phyloP scores from a whole-genome alignment of 2,888 invertebrate species.

The Atrina japonica region DNA sequence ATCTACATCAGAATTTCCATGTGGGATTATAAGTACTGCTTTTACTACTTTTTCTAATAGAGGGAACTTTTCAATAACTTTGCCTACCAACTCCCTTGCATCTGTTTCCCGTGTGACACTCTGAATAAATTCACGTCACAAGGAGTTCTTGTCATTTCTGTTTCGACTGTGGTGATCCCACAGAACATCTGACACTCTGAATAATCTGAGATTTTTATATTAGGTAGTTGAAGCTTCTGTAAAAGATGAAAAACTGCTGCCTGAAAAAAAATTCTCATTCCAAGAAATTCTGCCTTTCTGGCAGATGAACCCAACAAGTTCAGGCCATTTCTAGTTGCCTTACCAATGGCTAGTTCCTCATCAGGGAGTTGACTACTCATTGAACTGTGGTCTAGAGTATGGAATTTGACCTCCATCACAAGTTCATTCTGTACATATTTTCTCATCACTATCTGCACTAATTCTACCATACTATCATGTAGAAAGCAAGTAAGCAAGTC shows the following conservation, averaged over 20 bases:
- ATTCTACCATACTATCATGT: neutral
- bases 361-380: conserved; percentile 1
- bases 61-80: conserved; percentile 12
- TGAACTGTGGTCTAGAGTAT: neutral
- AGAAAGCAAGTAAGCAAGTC: neutral
- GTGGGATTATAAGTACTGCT: conserved; percentile 9
- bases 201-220: no score
- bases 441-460: neutral
- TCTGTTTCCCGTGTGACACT: no score
- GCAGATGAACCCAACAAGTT: neutral
- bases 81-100: neutral
- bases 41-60: conserved; percentile 3
- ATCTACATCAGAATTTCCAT: conserved; percentile 12
- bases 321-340: conserved; percentile 7
- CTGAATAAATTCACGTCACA: neutral
- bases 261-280: conserved; percentile 6
- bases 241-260: conserved; percentile 2
- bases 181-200: neutral
- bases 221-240: neutral
- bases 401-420: neutral
- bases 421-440: conserved; percentile 6
- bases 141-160: no score
- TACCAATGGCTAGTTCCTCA: conserved; percentile 3
- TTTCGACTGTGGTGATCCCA: neutral
- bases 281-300: neutral